Base-by-base conservation (phyloP, 1,140 invertebrate species). In the Gonioctena quinquepunctata region DNA sequence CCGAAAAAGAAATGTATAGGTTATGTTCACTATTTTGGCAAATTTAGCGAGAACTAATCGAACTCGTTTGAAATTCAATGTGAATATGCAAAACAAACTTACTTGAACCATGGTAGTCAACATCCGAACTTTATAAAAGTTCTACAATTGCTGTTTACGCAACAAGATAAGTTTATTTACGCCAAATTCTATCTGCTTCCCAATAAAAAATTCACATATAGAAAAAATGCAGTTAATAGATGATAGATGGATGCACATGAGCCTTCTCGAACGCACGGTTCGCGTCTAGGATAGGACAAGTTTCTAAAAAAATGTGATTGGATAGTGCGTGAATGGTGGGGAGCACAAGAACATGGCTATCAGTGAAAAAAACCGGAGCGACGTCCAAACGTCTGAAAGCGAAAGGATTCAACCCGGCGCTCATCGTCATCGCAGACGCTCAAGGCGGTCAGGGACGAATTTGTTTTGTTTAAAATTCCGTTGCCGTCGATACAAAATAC, bases 311-410 rank as follows among this genome's bases (percentile, higher is more conserved):
- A 60, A 27, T 60, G 52, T 26, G 57, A 80, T 78, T 78, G 76
- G 74, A 69, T 71, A 75, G 66, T 71, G 64, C 27, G 63, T 16
- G 54, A 49, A 33, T 28, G 67, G 70, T 48, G 65, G 70, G 49
- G 70, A 63, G 70, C 64, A 65, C 67, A 61, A 56, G 66, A 77
- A 74, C 72, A 77, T 77, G 74, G 74, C 71, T 69, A 72, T 69
- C 72, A 66, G 65, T 21, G 59, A 56, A 72, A 74, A 74, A 74
- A 70, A 73, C 42, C 66, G 66, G 52, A 74, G 42, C 66, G 71
- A 73, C 69, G 67, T 60, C 71, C 52, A 69, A 71, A 73, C 69
- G 67, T 60, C 71, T 49, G 73, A 71, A 71, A 71, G 73, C 59
- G 67, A 71, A 73, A 73, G 69, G 66, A 71, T 66, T 56, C 25